Conservation (phyloP, 2,797 vertebrate species). For the Smutsia temminckii region DNA sequence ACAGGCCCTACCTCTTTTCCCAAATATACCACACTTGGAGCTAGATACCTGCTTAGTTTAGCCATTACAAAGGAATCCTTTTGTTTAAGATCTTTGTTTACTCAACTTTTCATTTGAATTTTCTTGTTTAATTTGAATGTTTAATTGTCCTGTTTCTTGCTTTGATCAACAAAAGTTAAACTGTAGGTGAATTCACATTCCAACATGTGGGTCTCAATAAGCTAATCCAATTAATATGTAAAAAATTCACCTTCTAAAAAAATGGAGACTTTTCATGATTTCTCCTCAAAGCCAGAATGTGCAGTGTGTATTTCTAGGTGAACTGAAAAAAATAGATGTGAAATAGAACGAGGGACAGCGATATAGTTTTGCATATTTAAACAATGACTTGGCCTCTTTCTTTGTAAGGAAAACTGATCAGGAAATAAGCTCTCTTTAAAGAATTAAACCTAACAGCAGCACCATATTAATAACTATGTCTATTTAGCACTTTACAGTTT, state of each 20-base stretch:
- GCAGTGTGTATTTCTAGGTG: background rate
- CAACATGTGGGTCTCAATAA: background rate
- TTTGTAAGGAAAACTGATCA: slow-evolving; percentile 35
- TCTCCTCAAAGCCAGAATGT: background rate
- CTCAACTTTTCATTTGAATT: background rate
- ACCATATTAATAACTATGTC: background rate
- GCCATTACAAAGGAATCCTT: background rate
- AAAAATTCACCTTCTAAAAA: background rate
- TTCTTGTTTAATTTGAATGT: background rate
- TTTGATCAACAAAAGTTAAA: slow-evolving; percentile 4
- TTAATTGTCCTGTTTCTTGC: background rate
- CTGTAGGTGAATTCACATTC: background rate
- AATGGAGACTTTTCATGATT: background rate
- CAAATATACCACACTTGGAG: background rate
- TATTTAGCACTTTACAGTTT: background rate
- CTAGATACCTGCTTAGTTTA: background rate
- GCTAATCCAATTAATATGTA: background rate
- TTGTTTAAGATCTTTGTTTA: background rate
- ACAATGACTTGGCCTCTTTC: background rate
- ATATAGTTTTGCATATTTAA: background rate
- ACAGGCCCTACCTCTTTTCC: background rate
- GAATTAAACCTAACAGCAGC: background rate
- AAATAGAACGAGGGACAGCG: background rate
- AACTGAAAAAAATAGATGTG: background rate
- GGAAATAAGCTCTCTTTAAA: background rate